phyloP scores from a whole-genome alignment of 1,140 invertebrate species.

The Cydia strobilella region DNA sequence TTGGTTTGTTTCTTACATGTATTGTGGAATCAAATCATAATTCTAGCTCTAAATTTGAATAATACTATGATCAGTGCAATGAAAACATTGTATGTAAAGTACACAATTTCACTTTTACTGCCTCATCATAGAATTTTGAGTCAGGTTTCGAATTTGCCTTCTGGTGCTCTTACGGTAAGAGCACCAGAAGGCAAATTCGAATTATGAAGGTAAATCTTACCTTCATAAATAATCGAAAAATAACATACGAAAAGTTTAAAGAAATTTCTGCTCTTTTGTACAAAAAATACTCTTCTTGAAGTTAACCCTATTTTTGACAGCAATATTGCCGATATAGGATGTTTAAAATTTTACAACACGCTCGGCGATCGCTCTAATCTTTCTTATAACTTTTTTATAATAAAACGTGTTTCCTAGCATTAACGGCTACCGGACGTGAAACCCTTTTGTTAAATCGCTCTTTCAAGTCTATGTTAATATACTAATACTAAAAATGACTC shows the following conservation, averaged over 20 bases:
- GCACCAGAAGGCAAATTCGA: too few species aligned
- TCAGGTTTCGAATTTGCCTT: too few species aligned
- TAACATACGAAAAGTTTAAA: not conserved
- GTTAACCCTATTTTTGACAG: not conserved
- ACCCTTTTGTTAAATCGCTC: conserved; percentile 9
- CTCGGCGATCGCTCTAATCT: not conserved
- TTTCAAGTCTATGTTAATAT: conserved; percentile 21
- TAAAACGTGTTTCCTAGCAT: conserved; percentile 23
- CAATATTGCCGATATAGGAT: conserved; percentile 3
- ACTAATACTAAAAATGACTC: not conserved
- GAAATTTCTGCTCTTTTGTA: not conserved
- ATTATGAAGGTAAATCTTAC: too few species aligned
- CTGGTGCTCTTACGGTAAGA: too few species aligned
- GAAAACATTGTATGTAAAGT: too few species aligned
- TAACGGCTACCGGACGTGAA: conserved; percentile 27
- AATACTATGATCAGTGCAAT: too few species aligned
- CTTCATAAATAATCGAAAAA: not conserved
- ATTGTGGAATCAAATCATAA: not conserved
- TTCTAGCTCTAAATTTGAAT: too few species aligned
- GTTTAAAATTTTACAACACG: conserved; percentile 7
- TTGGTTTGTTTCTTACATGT: not conserved
- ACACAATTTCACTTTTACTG: too few species aligned
- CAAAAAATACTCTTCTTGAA: not conserved
- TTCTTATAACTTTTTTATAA: conserved; percentile 9
- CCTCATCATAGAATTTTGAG: too few species aligned